Base-by-base conservation (phyloP, 2,113 vertebrate species). In the Hydropotes inermis region DNA sequence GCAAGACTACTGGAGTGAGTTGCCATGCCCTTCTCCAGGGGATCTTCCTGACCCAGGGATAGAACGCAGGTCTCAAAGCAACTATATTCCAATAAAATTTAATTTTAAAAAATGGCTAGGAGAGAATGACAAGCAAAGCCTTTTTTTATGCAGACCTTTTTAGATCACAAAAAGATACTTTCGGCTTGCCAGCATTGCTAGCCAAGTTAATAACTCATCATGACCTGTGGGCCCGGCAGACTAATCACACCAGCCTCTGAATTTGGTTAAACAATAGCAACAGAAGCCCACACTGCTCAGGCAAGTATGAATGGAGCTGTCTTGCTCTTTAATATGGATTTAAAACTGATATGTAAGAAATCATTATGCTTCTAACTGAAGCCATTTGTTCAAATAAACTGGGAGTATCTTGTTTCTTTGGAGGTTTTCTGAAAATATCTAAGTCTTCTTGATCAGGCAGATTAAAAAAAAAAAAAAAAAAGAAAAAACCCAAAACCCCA, bases 271-370 rank as follows among this genome's bases (percentile, higher is more conserved):
- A 97, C 94, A 96, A 7, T 8, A 98, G 19, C 39, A 89, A 39
- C 57, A 82, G 60, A 87, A 28, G 23, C 82, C 87, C 43, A 21
- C 1, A 30, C 47, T 94, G 96, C 90, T 98, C 28, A 33, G 79
- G 52, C 91, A 79, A 64, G 58, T 97, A 98, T 76, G 94, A 87
- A 92, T 96, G 86, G 91, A 97, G 54, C 64, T 97, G 88, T 90
- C 74, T 84, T 93, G 39, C 85, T 98, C 95, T 95, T 97, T 95
- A 98, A 91, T 67, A 89, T 97, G 96, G 64, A 97, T 98, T 98
- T 84, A 97, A 98, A 98, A 97, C n/a, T 94, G 82, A 78, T 87
- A 88, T 98, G 94, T 98, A 96, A 95, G 92, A 98, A 97, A 97
- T 97, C 54, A 23, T 97, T 87, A 96, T 67, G 96, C 94, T 97